Evolutionary conservation across 2,113 vertebrate genomes (phyloP), one percentile per base, ranked within the genome.

Genomic region (Colius striatus): DNA sequence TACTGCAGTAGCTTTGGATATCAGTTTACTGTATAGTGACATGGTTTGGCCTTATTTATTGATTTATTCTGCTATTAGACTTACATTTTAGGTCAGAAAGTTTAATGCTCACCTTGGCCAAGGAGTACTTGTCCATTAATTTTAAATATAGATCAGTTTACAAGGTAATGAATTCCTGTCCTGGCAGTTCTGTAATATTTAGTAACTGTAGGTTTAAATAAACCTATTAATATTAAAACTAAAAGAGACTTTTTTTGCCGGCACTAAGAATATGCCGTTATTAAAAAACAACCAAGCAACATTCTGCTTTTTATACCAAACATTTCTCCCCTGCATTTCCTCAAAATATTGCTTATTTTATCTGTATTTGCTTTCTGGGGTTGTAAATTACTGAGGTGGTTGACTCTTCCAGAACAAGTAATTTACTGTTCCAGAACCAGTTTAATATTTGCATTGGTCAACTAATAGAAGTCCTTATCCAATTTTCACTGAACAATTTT

Each of bases 61-160:
- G 38, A 41, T 41, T 78, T 78, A 15, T 67, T 90, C 60, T 80
- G 30, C 54, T 87, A 16, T 72, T 60, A 29, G 57, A 43, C 25
- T 75, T 87, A 22, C 5, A 13, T 57, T 78, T 76, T 57, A 50
- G 16, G 58, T 84, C 54, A 71, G 55, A 75, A 65, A 57, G 41
- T 60, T 85, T 57, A 84, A 58, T 88, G 41, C n/a, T 41, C 21
- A n/a, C 67, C 58, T 54, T 85, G n/a, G 41, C 60, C 90, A 13
- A 57, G 66, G 85, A 75, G 14, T 85, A 72, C 25, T 68, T 76
- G 58, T 54, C 58, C n/a, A 21, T 90, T 91, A 79, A 61, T 90
- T 93, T 76, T 68, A 87, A 95, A 63, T 85, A 82, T 13, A 65
- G 78, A 78, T 85, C 30, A 32, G 15, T 75, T 91, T 90, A 76